These are phyloP conservation scores for Criorhina ranunculi DNA, from an alignment of 2,888 invertebrate genomes.

Conservation along the genomic window DNA sequence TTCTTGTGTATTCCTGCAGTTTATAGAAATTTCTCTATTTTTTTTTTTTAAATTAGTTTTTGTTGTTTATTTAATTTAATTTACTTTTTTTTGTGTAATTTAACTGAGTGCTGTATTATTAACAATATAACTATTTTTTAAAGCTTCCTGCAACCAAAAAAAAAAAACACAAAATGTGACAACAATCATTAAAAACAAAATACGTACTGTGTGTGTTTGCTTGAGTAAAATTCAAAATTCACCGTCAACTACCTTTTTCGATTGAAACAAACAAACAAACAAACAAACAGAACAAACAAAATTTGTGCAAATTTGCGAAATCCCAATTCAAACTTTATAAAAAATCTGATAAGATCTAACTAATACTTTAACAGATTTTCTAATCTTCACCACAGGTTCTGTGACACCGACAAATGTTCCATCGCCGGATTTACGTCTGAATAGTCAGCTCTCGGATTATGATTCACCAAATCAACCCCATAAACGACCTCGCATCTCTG, in stretches of 20 bases:
- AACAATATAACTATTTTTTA: slow-evolving; percentile 67
- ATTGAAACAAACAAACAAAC: slow-evolving; percentile 42
- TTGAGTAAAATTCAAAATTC: slow-evolving; percentile 60
- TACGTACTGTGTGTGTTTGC: slow-evolving; percentile 70
- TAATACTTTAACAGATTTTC: slow-evolving; percentile 84
- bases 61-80: slow-evolving; percentile 26
- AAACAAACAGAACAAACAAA: slow-evolving; percentile 36
- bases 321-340: slow-evolving; percentile 71
- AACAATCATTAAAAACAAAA: slow-evolving; percentile 25
- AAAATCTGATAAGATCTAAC: slow-evolving; percentile 78
- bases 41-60: slow-evolving; percentile 6
- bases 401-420: slow-evolving; percentile 94
- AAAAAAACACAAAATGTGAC: slow-evolving; percentile 40
- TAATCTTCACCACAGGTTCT: slow-evolving; percentile 87
- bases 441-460: slow-evolving; percentile 86
- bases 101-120: slow-evolving; percentile 65
- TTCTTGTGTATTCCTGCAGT: slow-evolving; percentile 57
- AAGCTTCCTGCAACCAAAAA: slow-evolving; percentile 74
- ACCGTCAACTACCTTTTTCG: slow-evolving; percentile 47
- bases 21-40: slow-evolving; percentile 3
- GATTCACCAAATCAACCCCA: slow-evolving; percentile 86
- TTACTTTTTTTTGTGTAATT: slow-evolving; percentile 54
- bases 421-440: slow-evolving; percentile 87
- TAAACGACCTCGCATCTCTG: slow-evolving; percentile 94
- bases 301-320: slow-evolving; percentile 57